Evolutionary conservation across 2,797 vertebrate species (phyloP).

Genomic region (Alcedo atthis): DNA sequence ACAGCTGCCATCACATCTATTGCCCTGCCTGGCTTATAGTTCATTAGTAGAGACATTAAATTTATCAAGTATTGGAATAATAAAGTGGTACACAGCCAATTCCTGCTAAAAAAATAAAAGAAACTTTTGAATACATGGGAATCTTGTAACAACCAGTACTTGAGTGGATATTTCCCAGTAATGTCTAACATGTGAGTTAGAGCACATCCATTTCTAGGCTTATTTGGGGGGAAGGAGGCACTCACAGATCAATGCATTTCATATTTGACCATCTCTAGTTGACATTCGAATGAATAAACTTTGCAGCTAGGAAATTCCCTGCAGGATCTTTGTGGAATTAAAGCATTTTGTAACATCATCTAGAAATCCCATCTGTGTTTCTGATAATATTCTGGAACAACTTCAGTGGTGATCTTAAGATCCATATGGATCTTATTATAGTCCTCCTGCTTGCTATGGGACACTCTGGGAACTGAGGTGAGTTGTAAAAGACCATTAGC

Average conservation of each 20-base stretch:
- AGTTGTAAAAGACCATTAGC: constrained; percentile 21
- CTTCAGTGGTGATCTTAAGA: background rate
- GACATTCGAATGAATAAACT: background rate
- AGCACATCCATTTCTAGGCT: background rate
- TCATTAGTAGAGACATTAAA: background rate
- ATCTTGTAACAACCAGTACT: background rate
- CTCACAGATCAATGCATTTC: background rate
- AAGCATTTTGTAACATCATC: background rate
- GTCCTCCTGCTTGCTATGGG: background rate
- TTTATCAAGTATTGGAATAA: background rate
- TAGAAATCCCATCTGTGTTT: constrained; percentile 18
- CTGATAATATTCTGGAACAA: background rate
- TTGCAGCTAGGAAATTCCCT: background rate
- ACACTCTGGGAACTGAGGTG: background rate
- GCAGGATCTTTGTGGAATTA: background rate
- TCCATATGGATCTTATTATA: constrained; percentile 14
- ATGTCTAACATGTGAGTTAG: background rate
- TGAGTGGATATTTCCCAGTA: background rate
- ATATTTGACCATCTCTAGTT: background rate
- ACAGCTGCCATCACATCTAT: background rate
- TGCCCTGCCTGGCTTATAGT: background rate
- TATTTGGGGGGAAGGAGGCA: background rate
- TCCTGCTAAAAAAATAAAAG: background rate
- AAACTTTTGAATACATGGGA: background rate
- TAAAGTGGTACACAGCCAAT: background rate